phyloP scores from a whole-genome alignment of 2,113 vertebrate species.

The Aegotheles bennettii region DNA sequence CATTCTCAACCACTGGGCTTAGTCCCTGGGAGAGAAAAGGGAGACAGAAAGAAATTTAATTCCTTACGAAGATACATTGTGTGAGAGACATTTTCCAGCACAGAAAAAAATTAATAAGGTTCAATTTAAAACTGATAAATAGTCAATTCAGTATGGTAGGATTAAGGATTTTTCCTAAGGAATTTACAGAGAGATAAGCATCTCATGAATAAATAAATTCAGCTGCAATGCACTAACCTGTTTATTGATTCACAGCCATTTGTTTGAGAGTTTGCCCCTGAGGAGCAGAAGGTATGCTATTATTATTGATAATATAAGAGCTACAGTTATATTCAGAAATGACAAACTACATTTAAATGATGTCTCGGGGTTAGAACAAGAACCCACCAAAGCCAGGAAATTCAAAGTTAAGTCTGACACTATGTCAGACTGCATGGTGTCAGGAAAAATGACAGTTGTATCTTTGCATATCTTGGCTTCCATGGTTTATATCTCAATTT shows the following conservation, averaged over 20 bases:
- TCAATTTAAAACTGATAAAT: slow-evolving; percentile 77
- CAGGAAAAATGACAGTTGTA: slow-evolving; percentile 59
- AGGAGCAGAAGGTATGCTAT: slow-evolving; percentile 67
- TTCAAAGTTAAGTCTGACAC: slow-evolving; percentile 61
- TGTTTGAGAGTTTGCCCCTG: slow-evolving; percentile 71
- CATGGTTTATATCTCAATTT: slow-evolving; percentile 52
- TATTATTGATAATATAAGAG: slow-evolving; percentile 73
- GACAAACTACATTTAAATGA: slow-evolving; percentile 63
- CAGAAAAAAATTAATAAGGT: slow-evolving; percentile 70
- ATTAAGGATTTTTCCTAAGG: slow-evolving; percentile 74
- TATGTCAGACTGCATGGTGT: slow-evolving; percentile 46
- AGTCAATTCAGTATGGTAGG: slow-evolving; percentile 69
- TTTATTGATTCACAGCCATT: slow-evolving; percentile 79
- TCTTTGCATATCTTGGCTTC: slow-evolving; percentile 52
- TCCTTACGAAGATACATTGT: not conserved
- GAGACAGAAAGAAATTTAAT: slow-evolving; percentile 31
- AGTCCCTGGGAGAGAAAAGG: slow-evolving; percentile 16
- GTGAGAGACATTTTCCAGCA: slow-evolving; percentile 8
- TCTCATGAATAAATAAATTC: slow-evolving; percentile 80
- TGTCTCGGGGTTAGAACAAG: slow-evolving; percentile 59
- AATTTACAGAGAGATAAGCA: slow-evolving; percentile 72
- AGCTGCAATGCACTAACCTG: slow-evolving; percentile 45
- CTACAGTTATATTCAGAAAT: slow-evolving; percentile 66
- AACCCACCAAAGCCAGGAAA: slow-evolving; percentile 49
- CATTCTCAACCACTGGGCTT: slow-evolving; percentile 32